Percentiles rank a stretch among this genome's conserved stretches.
These are phyloP conservation scores for Mythimna ferrago DNA, from an alignment of 2,888 invertebrate species.

Conservation along the genomic window DNA sequence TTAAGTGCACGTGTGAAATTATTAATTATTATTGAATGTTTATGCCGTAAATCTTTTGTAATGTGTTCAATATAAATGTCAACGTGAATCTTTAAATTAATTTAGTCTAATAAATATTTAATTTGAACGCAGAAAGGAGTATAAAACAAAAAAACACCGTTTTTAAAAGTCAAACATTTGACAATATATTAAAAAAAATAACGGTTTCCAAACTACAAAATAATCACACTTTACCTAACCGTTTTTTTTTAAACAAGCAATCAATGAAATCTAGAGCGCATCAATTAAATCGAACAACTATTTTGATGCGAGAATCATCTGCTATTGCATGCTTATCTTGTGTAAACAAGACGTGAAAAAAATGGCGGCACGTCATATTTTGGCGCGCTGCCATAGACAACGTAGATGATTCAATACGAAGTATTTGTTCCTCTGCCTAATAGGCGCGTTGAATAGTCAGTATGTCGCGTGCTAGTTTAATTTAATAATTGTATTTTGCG, in stretches of 20 bases:
- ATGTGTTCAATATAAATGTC: slow-evolving; percentile 19
- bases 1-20: neutral
- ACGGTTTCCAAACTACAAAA: neutral
- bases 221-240: neutral
- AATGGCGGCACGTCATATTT: slow-evolving; percentile 47
- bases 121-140: too few species aligned
- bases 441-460: slow-evolving; percentile 39
- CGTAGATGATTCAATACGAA: slow-evolving; percentile 51
- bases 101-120: neutral
- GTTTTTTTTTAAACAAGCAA: slow-evolving; percentile 16
- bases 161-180: neutral
- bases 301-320: slow-evolving; percentile 50
- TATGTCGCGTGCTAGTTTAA: slow-evolving; percentile 19
- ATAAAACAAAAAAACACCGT: neutral
- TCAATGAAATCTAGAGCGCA: slow-evolving; percentile 24
- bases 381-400: slow-evolving; percentile 61
- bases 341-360: slow-evolving; percentile 61
- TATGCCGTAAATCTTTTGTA: neutral
- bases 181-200: slow-evolving; percentile 5
- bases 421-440: slow-evolving; percentile 58
- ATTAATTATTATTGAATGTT: slow-evolving; percentile 34
- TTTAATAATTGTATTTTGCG: neutral
- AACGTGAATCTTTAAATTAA: slow-evolving; percentile 9
- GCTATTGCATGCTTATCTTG: slow-evolving; percentile 56
- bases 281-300: slow-evolving; percentile 44